Conservation (phyloP, 2,888 invertebrate genomes). For the Heliconius cydno region DNA sequence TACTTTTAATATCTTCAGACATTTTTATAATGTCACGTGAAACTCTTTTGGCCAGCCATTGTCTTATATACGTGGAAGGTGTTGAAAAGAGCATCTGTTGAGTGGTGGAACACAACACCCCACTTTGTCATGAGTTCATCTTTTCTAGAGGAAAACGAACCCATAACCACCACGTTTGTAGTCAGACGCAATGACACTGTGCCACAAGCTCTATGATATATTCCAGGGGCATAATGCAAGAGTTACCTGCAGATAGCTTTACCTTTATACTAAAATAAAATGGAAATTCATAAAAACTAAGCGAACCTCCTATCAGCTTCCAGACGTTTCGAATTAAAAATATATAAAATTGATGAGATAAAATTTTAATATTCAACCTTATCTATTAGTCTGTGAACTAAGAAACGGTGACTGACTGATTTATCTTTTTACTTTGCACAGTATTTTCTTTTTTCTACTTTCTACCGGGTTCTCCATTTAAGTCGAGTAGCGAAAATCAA, state of each 20-base stretch:
- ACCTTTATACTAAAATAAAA: background rate
- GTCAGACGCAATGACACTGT: too few species aligned
- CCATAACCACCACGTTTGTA: too few species aligned
- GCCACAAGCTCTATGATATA: background rate
- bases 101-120: too few species aligned
- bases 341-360: background rate
- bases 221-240: background rate
- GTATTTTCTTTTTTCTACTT: background rate
- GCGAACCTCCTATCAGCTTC: background rate
- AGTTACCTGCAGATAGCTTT: background rate
- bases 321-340: conserved; percentile 4
- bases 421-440: background rate
- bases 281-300: background rate
- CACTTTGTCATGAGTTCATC: too few species aligned
- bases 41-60: too few species aligned
- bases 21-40: too few species aligned
- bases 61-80: too few species aligned
- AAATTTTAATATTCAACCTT: background rate
- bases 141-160: too few species aligned
- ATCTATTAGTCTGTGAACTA: background rate
- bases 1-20: background rate
- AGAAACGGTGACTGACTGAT: background rate
- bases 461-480: too few species aligned
- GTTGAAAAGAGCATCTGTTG: too few species aligned
- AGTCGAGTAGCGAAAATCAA: too few species aligned